Percentiles rank a stretch among this genome's conserved stretches.
These are phyloP conservation scores for Misgurnus anguillicaudatus DNA, from an alignment of 2,113 vertebrate genomes.

Conservation along the genomic window DNA sequence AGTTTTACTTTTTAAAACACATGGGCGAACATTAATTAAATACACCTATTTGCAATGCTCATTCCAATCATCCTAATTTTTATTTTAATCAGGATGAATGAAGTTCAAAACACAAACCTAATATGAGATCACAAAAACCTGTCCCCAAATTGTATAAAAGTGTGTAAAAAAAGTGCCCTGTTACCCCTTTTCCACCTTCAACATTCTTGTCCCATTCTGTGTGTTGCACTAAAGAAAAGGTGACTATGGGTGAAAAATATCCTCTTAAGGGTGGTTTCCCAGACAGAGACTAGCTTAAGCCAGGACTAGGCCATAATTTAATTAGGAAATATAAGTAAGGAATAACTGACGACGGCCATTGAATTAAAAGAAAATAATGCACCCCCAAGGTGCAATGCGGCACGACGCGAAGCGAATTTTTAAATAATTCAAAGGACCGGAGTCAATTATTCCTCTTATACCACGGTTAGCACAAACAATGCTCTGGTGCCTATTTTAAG, in stretches of 20 bases:
- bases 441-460: too few relatives aligned
- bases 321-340: too few relatives aligned
- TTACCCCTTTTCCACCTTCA: constrained; percentile 24
- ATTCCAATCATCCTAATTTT: constrained; percentile 3
- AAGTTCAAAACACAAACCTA: constrained; percentile 34
- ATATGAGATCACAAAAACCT: constrained; percentile 41
- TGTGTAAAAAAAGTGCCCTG: background rate
- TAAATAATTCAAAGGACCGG: too few relatives aligned
- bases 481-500: too few relatives aligned
- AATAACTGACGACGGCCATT: too few relatives aligned
- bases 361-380: too few relatives aligned
- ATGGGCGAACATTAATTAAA: background rate
- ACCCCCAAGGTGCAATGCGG: too few relatives aligned
- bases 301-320: too few relatives aligned
- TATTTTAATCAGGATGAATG: background rate
- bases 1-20: background rate
- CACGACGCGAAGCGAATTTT: too few relatives aligned
- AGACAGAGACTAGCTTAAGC: too few relatives aligned
- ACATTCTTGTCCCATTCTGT: background rate
- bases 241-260: background rate
- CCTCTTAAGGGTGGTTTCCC: too few relatives aligned
- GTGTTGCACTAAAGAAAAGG: background rate
- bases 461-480: too few relatives aligned
- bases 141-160: constrained; percentile 28
- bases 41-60: background rate